These are phyloP conservation scores for Thera obeliscata DNA, from an alignment of 2,888 invertebrate species.

Conservation along the genomic window DNA sequence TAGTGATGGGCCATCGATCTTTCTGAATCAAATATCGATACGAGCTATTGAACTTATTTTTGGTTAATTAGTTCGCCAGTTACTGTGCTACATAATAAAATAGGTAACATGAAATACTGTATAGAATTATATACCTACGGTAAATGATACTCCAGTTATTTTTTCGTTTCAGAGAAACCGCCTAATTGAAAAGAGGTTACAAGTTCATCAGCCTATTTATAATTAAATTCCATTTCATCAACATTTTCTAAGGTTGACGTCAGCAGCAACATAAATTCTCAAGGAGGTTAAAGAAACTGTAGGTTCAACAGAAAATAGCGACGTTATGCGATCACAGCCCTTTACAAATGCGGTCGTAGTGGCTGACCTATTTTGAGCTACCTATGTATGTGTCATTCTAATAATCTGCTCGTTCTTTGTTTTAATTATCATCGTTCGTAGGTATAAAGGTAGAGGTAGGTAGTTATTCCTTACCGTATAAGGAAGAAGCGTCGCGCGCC, in stretches of 20 bases:
- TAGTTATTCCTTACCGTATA: slow-evolving; percentile 57
- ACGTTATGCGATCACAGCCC: slow-evolving; percentile 48
- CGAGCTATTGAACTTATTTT: slow-evolving; percentile 1
- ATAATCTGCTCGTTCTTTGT: slow-evolving; percentile 51
- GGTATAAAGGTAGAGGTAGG: neutral
- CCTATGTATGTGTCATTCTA: slow-evolving; percentile 39
- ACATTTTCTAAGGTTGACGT: slow-evolving; percentile 42
- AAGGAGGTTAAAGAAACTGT: slow-evolving; percentile 22
- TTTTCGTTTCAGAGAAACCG: slow-evolving; percentile 17
- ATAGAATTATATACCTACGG: neutral
- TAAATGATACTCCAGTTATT: neutral
- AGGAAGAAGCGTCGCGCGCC: slow-evolving; percentile 76
- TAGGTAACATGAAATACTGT: neutral
- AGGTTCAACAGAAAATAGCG: slow-evolving; percentile 40
- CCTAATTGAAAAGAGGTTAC: slow-evolving; percentile 24
- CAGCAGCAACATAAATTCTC: slow-evolving; percentile 42
- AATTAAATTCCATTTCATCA: slow-evolving; percentile 47
- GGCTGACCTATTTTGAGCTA: slow-evolving; percentile 43
- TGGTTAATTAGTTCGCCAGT: slow-evolving; percentile 12
- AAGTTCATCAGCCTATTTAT: slow-evolving; percentile 42
- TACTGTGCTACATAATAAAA: slow-evolving; percentile 4
- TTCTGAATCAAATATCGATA: slow-evolving; percentile 26
- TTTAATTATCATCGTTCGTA: slow-evolving; percentile 35
- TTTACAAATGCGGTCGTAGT: slow-evolving; percentile 43
- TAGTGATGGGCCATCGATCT: slow-evolving; percentile 25